Base-by-base conservation (phyloP, 2,113 vertebrate genomes). In the Ammodytes dubius region DNA sequence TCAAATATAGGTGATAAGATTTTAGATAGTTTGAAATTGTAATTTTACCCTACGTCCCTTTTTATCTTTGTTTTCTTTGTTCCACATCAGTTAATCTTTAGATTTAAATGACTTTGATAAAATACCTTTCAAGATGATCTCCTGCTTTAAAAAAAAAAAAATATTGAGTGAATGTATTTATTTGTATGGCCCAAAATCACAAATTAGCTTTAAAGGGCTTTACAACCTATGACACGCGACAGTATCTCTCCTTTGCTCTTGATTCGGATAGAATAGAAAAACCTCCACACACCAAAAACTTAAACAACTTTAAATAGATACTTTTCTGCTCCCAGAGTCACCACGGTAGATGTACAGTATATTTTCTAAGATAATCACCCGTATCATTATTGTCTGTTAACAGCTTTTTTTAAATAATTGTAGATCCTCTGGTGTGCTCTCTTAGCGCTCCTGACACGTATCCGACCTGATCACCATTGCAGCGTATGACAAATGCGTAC, bases 341-440 rank as follows among this genome's bases (percentile, higher is more conserved):
- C 27, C 43, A 65, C 59, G 67, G 54, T 17, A 50, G 57, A 86
- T 52, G 15, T 59, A 6, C 76, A 47, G 15, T 59, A 6, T 78
- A 47, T 84, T 74, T 86, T 76, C 74, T 7, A 46, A 78, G 39
- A 66, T 19, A 75, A 58, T 69, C 40, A 50, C 64, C 10, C 49
- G 56, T 67, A 39, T 64, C 27, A 27, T 27, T 27, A 65, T 73
- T 87, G 63, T 83, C 60, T 76, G 49, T 82, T n/a, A 50, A 49
- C 78, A 80, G 56, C 75, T 85, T 76, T 89, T 65, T 85, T 53
- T 84, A 90, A 27, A 27, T 27, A 27, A 27, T 27, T 91, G 78
- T 82, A 89, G 42, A 67, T 78, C 83, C 76, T 79, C 77, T 74
- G 59, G 77, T 59, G 27, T 78, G 68, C 83, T 77, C 39, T 76